phyloP scores from a whole-genome alignment of 2,888 invertebrate species.

The Cancer borealis region DNA sequence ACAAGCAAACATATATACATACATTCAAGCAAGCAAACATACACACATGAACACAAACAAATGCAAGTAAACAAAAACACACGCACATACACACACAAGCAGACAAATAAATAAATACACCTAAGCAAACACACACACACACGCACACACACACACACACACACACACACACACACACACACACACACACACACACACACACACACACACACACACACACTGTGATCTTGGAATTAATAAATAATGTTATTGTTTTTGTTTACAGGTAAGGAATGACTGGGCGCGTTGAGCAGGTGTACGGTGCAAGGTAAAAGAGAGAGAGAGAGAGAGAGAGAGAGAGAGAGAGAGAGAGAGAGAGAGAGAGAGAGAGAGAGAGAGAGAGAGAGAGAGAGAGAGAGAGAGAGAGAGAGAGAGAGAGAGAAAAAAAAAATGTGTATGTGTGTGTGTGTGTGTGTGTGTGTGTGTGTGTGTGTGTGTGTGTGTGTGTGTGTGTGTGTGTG shows the following conservation, averaged over 20 bases:
- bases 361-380: conserved; percentile 50
- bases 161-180: conserved; percentile 1
- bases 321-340: conserved; percentile 42
- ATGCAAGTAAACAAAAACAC: background rate
- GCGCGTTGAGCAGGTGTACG: background rate
- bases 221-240: background rate
- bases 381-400: conserved; percentile 52
- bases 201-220: background rate
- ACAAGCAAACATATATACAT: background rate
- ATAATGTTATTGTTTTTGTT: background rate
- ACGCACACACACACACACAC: background rate
- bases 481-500: conserved; percentile 60
- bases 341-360: conserved; percentile 30
- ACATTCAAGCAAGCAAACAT: background rate
- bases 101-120: too few species aligned
- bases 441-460: background rate
- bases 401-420: conserved; percentile 37
- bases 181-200: conserved; percentile 1
- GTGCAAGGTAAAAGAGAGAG: conserved; percentile 3
- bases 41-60: background rate
- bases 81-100: background rate
- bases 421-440: too few species aligned
- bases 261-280: background rate
- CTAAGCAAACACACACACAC: background rate
- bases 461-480: conserved; percentile 64